Conservation (phyloP, 1,140 invertebrate species). For the Drusus annulatus region DNA sequence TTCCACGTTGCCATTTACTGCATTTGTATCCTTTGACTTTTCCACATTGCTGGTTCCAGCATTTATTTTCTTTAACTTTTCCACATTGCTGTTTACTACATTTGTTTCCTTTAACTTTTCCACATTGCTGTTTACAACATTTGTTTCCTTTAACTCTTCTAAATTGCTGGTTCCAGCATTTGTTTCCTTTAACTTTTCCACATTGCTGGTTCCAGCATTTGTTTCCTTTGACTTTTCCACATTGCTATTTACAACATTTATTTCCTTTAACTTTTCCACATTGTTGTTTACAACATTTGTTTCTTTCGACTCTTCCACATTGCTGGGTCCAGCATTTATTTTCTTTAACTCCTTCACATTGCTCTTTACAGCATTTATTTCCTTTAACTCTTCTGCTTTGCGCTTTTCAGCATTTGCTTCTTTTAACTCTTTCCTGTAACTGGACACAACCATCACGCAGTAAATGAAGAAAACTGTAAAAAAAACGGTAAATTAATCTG, state of each 20-base stretch:
- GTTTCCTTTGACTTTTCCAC: too few species aligned
- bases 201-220: too few species aligned
- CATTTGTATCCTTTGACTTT: neutral
- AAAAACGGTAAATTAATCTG: neutral
- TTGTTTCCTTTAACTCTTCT: too few species aligned
- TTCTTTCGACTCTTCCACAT: neutral
- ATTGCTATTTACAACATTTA: too few species aligned
- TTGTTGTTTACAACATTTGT: too few species aligned
- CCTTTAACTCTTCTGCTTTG: neutral
- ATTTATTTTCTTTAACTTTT: too few species aligned
- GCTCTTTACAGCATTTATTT: neutral
- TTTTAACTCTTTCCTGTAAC: neutral
- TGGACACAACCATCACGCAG: neutral
- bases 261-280: too few species aligned
- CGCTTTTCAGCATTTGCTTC: neutral
- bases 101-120: too few species aligned
- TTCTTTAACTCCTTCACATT: neutral
- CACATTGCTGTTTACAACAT: too few species aligned
- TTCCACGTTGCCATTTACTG: neutral
- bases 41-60: neutral
- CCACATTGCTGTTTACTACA: too few species aligned
- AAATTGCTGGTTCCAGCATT: too few species aligned
- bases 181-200: too few species aligned
- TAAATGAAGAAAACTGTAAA: slow-evolving; percentile 15
- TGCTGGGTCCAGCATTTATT: neutral